Base-by-base conservation (phyloP, 2,113 vertebrate species). In the Clarias macrocephalus region DNA sequence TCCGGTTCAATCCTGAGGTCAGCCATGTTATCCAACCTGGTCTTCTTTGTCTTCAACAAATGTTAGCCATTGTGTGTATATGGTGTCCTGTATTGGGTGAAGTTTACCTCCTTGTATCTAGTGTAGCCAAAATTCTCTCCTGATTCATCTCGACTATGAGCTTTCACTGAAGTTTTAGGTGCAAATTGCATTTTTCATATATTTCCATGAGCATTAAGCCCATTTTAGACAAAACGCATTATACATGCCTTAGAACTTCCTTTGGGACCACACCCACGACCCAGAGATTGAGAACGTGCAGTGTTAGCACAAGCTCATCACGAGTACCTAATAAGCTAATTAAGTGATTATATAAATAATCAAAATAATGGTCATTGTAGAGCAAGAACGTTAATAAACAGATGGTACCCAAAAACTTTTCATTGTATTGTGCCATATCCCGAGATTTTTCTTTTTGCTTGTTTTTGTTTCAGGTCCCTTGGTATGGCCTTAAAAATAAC, bases 401-500 rank as follows among this genome's bases (percentile, higher is more conserved):
- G 2, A 57, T 30, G n/a, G 25, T 1, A 16, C 77, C n/a, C 3
- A 21, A 48, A 73, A 9, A 6, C 15, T 3, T 80, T 80, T 19
- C 4, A 30, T 15, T 28, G 25, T 54, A n/a, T 28, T 56, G 13
- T 48, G 56, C 25, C 7, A 75, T 48, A 75, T 52, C 52, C 37
- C 12, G 21, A 25, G 21, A 75, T 52, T 25, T 76, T 28, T 48
- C 7, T 48, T 48, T 11, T 37, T 37, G 2, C 5, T 7, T 52
- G 13, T 52, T 30, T 56, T 59, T 59, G 18, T 33, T 80, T 80
- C 28, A 21, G 52, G 28, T 30, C 77, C 56, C 18, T 19, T 21
- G 77, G 56, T 80, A 59, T 59, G n/a, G 18, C 15, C 25, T 80
- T 79, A 79, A 79, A 77, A 76, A 79, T 79, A 79, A 56, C 76